Percentiles rank a stretch among this genome's conserved stretches.
Evolutionary conservation across 92 coral and sea anemone genomes (phyloP).

Genomic region (Porites evermanni): DNA sequence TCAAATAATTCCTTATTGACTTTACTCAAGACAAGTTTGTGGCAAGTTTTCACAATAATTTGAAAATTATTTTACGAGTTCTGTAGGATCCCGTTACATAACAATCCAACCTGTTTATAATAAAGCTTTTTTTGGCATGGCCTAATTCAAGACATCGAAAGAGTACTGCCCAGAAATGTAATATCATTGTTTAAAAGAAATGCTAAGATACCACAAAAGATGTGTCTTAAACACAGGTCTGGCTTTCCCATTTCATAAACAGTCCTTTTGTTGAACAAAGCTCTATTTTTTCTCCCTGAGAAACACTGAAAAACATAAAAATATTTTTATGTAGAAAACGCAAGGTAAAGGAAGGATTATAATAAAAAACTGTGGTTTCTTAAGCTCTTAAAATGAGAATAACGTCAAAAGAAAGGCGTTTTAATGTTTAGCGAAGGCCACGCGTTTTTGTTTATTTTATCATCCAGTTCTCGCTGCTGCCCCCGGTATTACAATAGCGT

Average conservation of each 20-base stretch:
- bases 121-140: slow-evolving; percentile 25
- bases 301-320: neutral
- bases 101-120: slow-evolving; percentile 41
- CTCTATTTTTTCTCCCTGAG: neutral
- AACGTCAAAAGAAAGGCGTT: slow-evolving; percentile 30
- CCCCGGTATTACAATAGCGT: slow-evolving; percentile 59
- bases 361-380: slow-evolving; percentile 14
- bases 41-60: neutral
- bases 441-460: slow-evolving; percentile 82
- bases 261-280: slow-evolving; percentile 1
- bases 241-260: slow-evolving; percentile 20
- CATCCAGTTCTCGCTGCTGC: slow-evolving; percentile 35
- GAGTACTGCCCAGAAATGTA: slow-evolving; percentile 15
- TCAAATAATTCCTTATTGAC: neutral
- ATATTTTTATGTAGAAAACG: neutral
- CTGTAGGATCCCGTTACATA: slow-evolving; percentile 14
- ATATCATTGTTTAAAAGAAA: slow-evolving; percentile 32
- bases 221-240: slow-evolving; percentile 18
- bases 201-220: slow-evolving; percentile 19
- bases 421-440: slow-evolving; percentile 55
- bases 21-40: too few relatives aligned
- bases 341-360: neutral
- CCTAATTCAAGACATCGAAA: slow-evolving; percentile 21
- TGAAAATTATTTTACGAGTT: neutral
- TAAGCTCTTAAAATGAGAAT: slow-evolving; percentile 4